Percentiles rank a stretch among this genome's conserved stretches.
These are phyloP conservation scores for Xestia ashworthii DNA, from an alignment of 2,888 invertebrate species.

Conservation along the genomic window DNA sequence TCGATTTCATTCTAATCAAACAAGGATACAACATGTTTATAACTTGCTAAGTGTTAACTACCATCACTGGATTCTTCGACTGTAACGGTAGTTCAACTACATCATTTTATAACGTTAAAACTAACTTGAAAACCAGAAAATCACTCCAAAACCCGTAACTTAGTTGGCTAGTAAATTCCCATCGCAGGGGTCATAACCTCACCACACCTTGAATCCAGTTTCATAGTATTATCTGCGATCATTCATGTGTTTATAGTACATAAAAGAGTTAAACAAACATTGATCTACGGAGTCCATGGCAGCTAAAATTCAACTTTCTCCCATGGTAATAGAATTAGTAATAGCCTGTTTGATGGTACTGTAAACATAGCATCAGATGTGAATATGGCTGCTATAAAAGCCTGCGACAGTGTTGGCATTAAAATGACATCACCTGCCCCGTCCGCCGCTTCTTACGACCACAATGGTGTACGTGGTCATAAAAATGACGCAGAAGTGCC, in stretches of 20 bases:
- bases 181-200: conserved; percentile 57
- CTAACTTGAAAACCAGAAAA: conserved; percentile 25
- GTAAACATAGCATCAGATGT: conserved; percentile 55
- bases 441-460: conserved; percentile 49
- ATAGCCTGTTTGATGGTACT: conserved; percentile 18
- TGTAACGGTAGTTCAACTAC: neutral
- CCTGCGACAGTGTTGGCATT: conserved; percentile 67
- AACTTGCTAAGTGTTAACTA: neutral
- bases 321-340: conserved; percentile 43
- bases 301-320: conserved; percentile 43
- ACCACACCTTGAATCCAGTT: conserved; percentile 57
- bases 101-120: conserved; percentile 5
- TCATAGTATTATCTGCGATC: conserved; percentile 54
- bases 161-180: conserved; percentile 37
- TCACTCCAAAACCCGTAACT: conserved; percentile 23
- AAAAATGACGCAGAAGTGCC: conserved; percentile 28
- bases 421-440: conserved; percentile 70
- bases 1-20: conserved; percentile 12
- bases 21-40: neutral
- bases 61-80: neutral
- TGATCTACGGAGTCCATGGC: neutral
- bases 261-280: conserved; percentile 56
- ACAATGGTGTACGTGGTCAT: conserved; percentile 33
- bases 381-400: conserved; percentile 59
- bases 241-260: conserved; percentile 59